Evolutionary conservation across 2,888 invertebrate genomes (phyloP), one percentile per base, ranked within the genome.

Genomic region (Dryobota labecula): DNA sequence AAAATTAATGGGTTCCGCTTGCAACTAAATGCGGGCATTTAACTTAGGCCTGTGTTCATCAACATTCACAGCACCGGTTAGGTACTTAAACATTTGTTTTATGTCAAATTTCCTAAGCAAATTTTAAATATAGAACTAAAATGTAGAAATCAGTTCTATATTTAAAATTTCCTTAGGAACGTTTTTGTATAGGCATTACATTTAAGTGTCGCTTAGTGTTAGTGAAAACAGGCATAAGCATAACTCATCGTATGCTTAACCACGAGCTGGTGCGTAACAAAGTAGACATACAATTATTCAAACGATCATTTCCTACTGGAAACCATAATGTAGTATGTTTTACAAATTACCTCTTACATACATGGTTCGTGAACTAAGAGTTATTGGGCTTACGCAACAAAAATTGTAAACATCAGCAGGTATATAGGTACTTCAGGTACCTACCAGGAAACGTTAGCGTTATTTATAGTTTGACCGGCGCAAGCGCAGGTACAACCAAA

Each of bases 381-480:
- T 68, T 81, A 84, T 81, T 76, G 67, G 70, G 80, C 77, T 91
- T 91, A 84, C 86, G 88, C 82, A 91, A 90, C 87, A 85, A 88
- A 90, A 88, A 88, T 82, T 88, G 88, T 87, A 86, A 89, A 88
- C 90, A 88, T 86, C 81, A 83, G 86, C 82, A 85, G 86, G 86
- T 86, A 80, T 85, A 84, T 82, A 38, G 83, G 38, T 30, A 38
- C 43, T 78, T 60, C 76, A 73, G 70, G 51, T 74, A 53, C n/a
- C 11, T 33, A 88, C 87, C 89, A 90, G 92, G 92, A 92, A 93
- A 91, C 43, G 49, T 79, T 70, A 64, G 70, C 62, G 81, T 92
- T 91, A 92, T 92, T 91, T 91, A 92, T 90, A 87, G 89, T 83
- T 86, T 88, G 89, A 88, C 89, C 89, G 86, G 86, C 80, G 86